A percentile compares a stretch with the other conserved stretches of the same genome.
phyloP scores from a whole-genome alignment of 2,888 invertebrate genomes.

The Papilio demoleus region DNA sequence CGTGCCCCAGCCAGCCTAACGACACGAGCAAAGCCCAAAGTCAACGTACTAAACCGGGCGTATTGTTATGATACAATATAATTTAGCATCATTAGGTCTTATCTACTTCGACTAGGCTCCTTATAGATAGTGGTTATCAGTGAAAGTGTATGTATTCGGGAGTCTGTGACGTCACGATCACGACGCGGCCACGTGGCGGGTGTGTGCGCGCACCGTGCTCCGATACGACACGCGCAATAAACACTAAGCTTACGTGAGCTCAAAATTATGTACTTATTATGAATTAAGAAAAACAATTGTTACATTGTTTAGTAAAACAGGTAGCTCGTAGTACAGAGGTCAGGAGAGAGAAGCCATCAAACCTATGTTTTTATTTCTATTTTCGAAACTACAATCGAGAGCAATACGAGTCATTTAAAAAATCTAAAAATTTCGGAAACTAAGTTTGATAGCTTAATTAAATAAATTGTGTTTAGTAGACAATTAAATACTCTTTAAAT shows the following conservation, averaged over 20 bases:
- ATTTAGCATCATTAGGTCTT: conserved; percentile 24
- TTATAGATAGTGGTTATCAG: conserved; percentile 43
- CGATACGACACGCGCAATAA: neutral
- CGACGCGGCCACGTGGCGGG: conserved; percentile 46
- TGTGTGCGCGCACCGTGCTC: conserved; percentile 44
- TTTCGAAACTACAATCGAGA: too few species aligned
- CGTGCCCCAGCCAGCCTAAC: neutral
- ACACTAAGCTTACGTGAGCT: conserved; percentile 2
- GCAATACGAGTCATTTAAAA: too few species aligned
- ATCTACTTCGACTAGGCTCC: conserved; percentile 27
- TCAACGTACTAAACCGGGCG: conserved; percentile 17
- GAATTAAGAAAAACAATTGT: too few species aligned
- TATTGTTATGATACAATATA: conserved; percentile 11
- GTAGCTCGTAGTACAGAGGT: too few species aligned
- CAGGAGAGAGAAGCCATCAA: too few species aligned
- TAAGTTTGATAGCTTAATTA: too few species aligned
- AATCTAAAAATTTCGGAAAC: too few species aligned
- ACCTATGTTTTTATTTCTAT: too few species aligned
- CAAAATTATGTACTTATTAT: too few species aligned
- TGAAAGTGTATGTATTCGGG: conserved; percentile 46
- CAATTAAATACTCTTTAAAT: too few species aligned
- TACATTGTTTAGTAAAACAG: too few species aligned
- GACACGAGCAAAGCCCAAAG: conserved; percentile 12
- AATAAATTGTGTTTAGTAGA: too few species aligned
- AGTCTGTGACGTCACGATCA: conserved; percentile 48